A percentile compares a stretch with the other conserved stretches of the same genome.
Conservation (phyloP, 2,888 invertebrate genomes). For the Ptychoptera contaminata region DNA sequence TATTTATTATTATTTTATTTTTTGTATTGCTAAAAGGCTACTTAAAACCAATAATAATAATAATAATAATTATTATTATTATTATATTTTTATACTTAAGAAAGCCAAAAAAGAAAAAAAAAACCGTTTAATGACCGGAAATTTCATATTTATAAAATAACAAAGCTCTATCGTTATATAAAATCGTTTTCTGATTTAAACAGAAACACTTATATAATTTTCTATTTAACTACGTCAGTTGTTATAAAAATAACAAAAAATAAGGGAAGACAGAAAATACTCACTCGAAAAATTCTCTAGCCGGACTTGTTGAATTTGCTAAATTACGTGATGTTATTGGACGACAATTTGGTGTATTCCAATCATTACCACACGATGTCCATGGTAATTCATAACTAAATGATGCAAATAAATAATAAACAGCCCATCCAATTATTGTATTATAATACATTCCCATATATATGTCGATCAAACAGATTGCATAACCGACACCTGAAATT, state of each 20-base stretch:
- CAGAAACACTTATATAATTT: not conserved
- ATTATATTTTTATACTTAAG: not conserved
- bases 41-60: not conserved
- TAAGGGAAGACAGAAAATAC: slow-evolving; percentile 21
- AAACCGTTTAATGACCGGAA: not conserved
- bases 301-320: slow-evolving; percentile 54
- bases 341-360: slow-evolving; percentile 69
- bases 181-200: not conserved
- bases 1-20: too few relatives aligned
- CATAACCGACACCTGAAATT: slow-evolving; percentile 77
- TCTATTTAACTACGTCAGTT: not conserved
- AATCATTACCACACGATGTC: slow-evolving; percentile 71
- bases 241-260: slow-evolving; percentile 5
- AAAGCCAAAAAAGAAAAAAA: too few relatives aligned
- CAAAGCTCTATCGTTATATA: slow-evolving; percentile 1
- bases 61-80: not conserved
- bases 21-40: too few relatives aligned
- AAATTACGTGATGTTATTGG: slow-evolving; percentile 42
- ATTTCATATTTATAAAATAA: not conserved
- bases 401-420: slow-evolving; percentile 76
- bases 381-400: slow-evolving; percentile 69
- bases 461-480: slow-evolving; percentile 88
- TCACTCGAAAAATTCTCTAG: slow-evolving; percentile 81
- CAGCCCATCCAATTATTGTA: slow-evolving; percentile 92
- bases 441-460: slow-evolving; percentile 97